Conservation (phyloP, 1,140 invertebrate genomes). For the Pseudomyrmex cubaensis region DNA sequence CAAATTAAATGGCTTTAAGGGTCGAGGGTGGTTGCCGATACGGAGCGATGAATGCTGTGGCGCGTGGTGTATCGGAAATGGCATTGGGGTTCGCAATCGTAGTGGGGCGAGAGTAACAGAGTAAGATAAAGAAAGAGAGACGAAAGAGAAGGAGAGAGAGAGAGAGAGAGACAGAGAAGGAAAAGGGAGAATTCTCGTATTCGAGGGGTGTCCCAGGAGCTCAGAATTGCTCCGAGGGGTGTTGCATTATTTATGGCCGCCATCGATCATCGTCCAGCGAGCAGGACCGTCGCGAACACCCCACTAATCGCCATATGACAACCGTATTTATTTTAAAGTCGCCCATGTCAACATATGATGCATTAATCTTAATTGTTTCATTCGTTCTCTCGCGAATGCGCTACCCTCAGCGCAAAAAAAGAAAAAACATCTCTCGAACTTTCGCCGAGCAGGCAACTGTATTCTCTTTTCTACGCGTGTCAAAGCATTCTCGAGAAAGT, state of each 20-base stretch:
- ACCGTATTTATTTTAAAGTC: slow-evolving; percentile 83
- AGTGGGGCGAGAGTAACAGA: slow-evolving; percentile 35
- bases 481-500: not conserved
- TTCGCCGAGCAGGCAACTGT: not conserved
- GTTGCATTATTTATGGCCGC: slow-evolving; percentile 84
- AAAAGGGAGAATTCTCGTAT: slow-evolving; percentile 69
- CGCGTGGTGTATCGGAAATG: slow-evolving; percentile 78
- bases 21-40: slow-evolving; percentile 78
- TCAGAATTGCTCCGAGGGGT: slow-evolving; percentile 77
- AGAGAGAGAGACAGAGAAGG: slow-evolving; percentile 44
- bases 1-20: slow-evolving; percentile 83
- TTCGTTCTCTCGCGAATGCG: slow-evolving; percentile 29
- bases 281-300: slow-evolving; percentile 75
- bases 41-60: slow-evolving; percentile 76
- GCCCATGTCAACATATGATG: slow-evolving; percentile 77
- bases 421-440: not conserved
- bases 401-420: slow-evolving; percentile 12
- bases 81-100: slow-evolving; percentile 67
- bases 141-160: not conserved
- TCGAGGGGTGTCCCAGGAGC: slow-evolving; percentile 78
- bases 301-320: slow-evolving; percentile 84
- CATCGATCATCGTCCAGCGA: slow-evolving; percentile 83
- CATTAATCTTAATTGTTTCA: slow-evolving; percentile 82
- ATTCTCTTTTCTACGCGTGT: not conserved
- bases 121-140: slow-evolving; percentile 42